Evolutionary conservation across 1,140 invertebrate genomes (phyloP).

Genomic region (Apis cerana): DNA sequence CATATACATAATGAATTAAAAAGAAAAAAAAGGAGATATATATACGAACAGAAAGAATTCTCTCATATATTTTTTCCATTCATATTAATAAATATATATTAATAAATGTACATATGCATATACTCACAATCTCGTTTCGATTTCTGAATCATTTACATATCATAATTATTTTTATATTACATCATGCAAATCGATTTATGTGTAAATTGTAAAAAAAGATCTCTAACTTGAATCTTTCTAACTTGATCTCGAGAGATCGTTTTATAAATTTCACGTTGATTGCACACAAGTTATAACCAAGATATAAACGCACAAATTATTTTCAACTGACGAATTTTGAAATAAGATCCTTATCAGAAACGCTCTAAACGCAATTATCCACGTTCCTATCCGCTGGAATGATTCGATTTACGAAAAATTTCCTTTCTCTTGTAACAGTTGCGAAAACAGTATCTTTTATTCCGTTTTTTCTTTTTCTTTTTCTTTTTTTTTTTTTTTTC

Average conservation of each 20-base stretch:
- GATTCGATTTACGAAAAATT: neutral
- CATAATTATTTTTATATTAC: neutral
- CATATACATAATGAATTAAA: no score
- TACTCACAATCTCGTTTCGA: neutral
- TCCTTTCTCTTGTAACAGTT: neutral
- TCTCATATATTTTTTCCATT: neutral
- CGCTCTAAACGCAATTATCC: neutral
- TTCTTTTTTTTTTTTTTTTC: no score
- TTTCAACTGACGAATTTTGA: neutral
- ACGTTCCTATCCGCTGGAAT: neutral
- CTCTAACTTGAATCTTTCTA: neutral
- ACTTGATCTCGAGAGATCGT: neutral
- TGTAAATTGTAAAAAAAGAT: no score
- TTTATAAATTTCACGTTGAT: neutral
- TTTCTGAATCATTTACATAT: neutral
- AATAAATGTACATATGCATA: neutral
- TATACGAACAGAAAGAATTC: no score
- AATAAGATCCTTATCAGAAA: neutral
- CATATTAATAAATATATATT: neutral
- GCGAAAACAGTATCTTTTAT: neutral
- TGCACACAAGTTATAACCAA: neutral
- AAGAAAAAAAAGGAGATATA: no score
- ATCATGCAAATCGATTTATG: neutral
- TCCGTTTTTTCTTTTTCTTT: no score
- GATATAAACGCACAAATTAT: neutral